Evolutionary conservation across 2,888 invertebrate species (phyloP).

Genomic region (Coremacera marginata): DNA sequence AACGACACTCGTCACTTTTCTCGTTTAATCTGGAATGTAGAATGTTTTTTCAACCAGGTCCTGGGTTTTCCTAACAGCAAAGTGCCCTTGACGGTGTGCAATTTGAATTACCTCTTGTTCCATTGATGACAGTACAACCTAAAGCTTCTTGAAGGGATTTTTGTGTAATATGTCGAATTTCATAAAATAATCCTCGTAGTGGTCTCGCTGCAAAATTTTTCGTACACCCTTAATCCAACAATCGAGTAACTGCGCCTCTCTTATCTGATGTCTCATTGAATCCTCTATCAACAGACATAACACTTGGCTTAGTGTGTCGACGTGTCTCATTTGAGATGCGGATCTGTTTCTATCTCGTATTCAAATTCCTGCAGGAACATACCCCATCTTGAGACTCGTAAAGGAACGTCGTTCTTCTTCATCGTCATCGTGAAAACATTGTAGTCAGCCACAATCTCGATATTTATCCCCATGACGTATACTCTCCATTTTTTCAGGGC

Average conservation of each 20-base stretch:
- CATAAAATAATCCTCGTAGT: constrained; percentile 42
- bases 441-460: constrained; percentile 41
- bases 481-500: constrained; percentile 47
- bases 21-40: constrained; percentile 47
- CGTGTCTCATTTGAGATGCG: constrained; percentile 41
- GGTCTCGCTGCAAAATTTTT: constrained; percentile 31
- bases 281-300: constrained; percentile 40
- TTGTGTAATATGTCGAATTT: constrained; percentile 44
- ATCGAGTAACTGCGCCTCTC: constrained; percentile 40
- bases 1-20: no score
- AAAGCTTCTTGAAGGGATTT: constrained; percentile 38
- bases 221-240: constrained; percentile 42
- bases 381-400: constrained; percentile 41
- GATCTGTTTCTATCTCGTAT: constrained; percentile 42
- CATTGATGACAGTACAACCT: constrained; percentile 61
- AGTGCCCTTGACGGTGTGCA: constrained; percentile 62
- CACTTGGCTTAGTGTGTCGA: constrained; percentile 41
- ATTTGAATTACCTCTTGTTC: constrained; percentile 57
- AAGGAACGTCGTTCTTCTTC: constrained; percentile 39
- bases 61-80: constrained; percentile 53
- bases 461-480: constrained; percentile 46
- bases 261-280: constrained; percentile 37
- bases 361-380: constrained; percentile 43
- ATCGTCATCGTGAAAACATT: constrained; percentile 43
- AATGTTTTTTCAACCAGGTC: constrained; percentile 44